Evolutionary conservation across 2,888 invertebrate genomes (phyloP).

Genomic region (Catocala nupta): DNA sequence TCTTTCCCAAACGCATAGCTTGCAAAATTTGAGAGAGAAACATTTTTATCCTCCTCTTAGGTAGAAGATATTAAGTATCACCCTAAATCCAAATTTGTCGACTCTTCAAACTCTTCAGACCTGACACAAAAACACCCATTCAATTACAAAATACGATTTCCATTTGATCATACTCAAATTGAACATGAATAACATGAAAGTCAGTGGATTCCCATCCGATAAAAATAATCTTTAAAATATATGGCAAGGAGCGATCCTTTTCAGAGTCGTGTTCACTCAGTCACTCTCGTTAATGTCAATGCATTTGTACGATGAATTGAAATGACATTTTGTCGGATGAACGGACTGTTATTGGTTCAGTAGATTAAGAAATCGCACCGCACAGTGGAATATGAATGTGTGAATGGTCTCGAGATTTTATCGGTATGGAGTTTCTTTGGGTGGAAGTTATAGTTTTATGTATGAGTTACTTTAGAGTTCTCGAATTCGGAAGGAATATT

Average conservation of each 20-base stretch:
- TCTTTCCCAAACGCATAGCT: too few species aligned
- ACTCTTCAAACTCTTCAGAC: neutral
- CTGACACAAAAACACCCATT: neutral
- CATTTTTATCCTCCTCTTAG: too few species aligned
- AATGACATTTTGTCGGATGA: constrained; percentile 59
- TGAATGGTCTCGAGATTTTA: too few species aligned
- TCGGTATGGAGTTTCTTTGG: too few species aligned
- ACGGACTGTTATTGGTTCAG: constrained; percentile 49
- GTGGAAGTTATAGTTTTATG: too few species aligned
- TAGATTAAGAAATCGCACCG: constrained; percentile 35
- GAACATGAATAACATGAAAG: constrained; percentile 5
- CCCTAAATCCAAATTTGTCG: too few species aligned
- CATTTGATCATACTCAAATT: constrained; percentile 7
- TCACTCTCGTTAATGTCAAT: constrained; percentile 53
- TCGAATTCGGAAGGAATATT: too few species aligned
- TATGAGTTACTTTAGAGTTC: too few species aligned
- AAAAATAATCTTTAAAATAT: constrained; percentile 33
- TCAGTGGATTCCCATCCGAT: constrained; percentile 18
- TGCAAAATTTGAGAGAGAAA: too few species aligned
- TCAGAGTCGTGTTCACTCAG: constrained; percentile 38
- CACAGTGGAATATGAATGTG: constrained; percentile 7
- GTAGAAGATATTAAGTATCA: too few species aligned
- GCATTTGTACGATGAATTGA: constrained; percentile 55
- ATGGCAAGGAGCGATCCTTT: constrained; percentile 32
- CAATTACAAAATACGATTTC: constrained; percentile 5